Percentiles rank a stretch among this genome's conserved stretches.
These are phyloP conservation scores for Campoplex nolae DNA, from an alignment of 2,888 invertebrate species.

Conservation along the genomic window DNA sequence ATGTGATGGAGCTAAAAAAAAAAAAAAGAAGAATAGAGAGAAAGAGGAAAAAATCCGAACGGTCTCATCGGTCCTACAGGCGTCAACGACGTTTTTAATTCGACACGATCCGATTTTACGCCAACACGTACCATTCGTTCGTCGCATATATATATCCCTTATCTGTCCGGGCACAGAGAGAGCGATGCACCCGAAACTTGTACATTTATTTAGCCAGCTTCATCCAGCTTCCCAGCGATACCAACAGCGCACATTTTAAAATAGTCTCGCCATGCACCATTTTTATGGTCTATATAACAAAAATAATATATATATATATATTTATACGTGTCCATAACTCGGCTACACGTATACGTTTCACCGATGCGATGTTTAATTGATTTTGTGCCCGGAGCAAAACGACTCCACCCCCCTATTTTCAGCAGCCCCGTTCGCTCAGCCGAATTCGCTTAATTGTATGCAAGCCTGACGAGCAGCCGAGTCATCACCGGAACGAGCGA, in stretches of 20 bases:
- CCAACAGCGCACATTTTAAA: conserved; percentile 61
- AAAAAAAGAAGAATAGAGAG: not conserved
- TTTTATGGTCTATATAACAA: conserved; percentile 13
- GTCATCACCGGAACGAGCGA: conserved; percentile 49
- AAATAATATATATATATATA: too few relatives aligned
- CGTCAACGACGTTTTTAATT: conserved; percentile 63
- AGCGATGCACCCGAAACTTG: conserved; percentile 56
- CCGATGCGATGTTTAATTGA: conserved; percentile 58
- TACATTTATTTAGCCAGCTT: conserved; percentile 63
- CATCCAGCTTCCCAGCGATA: conserved; percentile 27
- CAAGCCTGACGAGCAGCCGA: conserved; percentile 54
- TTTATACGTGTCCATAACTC: not conserved
- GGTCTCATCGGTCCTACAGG: conserved; percentile 46
- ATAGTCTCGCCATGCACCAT: conserved; percentile 49
- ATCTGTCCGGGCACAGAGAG: conserved; percentile 6
- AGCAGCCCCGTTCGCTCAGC: not conserved
- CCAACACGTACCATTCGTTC: not conserved
- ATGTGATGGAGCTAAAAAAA: conserved; percentile 12
- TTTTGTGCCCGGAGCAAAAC: conserved; percentile 51
- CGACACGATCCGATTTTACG: conserved; percentile 54
- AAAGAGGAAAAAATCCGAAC: conserved; percentile 45
- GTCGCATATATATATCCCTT: not conserved
- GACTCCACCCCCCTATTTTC: conserved; percentile 3
- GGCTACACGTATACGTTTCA: not conserved
- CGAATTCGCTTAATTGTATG: conserved; percentile 45